These are phyloP conservation scores for Microplitis demolitor DNA, from an alignment of 1,140 invertebrate species.

Conservation along the genomic window DNA sequence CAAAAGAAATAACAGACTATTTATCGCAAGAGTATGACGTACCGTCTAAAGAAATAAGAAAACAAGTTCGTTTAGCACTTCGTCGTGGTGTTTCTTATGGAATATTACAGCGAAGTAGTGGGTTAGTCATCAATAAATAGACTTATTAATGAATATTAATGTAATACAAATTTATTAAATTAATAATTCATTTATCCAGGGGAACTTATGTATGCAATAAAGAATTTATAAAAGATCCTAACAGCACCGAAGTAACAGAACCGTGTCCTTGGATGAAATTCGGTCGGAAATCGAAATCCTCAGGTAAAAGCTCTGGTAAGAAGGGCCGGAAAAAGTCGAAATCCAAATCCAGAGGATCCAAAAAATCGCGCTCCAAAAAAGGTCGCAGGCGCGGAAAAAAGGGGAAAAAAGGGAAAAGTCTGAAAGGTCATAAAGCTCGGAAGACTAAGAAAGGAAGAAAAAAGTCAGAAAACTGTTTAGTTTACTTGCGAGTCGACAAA, in stretches of 20 bases:
- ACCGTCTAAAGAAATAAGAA: constrained; percentile 35
- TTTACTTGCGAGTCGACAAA: no score
- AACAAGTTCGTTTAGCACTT: constrained; percentile 47
- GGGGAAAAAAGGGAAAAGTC: neutral
- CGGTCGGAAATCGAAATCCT: neutral
- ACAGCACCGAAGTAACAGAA: neutral
- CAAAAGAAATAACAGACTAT: constrained; percentile 51
- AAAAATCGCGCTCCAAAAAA: neutral
- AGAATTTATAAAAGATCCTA: neutral
- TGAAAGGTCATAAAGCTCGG: neutral
- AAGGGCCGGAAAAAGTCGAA: neutral
- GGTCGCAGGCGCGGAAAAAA: neutral
- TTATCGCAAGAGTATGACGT: constrained; percentile 50
- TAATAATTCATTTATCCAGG: neutral
- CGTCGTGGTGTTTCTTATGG: constrained; percentile 49
- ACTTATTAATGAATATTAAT: neutral
- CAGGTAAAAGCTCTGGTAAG: neutral
- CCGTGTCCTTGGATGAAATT: constrained; percentile 9
- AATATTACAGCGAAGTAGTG: constrained; percentile 42
- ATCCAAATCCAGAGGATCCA: neutral
- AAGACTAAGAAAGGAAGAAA: neutral
- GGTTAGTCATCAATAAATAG: constrained; percentile 31
- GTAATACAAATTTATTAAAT: neutral
- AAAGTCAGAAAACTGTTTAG: neutral
- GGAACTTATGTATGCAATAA: neutral